A percentile compares a stretch with the other conserved stretches of the same genome.
phyloP scores from a whole-genome alignment of 2,113 vertebrate species.

The Rhinolophus sinicus region DNA sequence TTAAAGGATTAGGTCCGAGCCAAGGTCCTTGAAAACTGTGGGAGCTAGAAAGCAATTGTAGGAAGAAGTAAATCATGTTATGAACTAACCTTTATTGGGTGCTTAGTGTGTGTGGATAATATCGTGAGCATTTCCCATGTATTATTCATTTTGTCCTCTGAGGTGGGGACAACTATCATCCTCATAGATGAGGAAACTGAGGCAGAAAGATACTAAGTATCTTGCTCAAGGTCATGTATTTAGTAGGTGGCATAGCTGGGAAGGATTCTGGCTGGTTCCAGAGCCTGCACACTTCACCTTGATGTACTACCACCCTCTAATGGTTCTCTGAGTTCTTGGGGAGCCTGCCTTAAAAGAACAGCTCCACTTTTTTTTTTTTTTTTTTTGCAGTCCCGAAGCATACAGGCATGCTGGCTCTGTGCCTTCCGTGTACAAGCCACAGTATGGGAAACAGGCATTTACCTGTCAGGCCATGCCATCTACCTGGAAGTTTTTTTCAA shows the following conservation, averaged over 20 bases:
- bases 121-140: background rate
- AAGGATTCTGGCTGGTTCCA: background rate
- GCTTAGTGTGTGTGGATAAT: background rate
- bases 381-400: too few species aligned
- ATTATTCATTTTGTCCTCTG: background rate
- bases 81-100: background rate
- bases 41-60: background rate
- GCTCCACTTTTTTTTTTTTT: too few species aligned
- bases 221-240: background rate
- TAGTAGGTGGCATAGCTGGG: background rate
- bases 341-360: background rate
- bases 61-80: background rate
- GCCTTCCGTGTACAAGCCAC: background rate
- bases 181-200: background rate
- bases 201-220: background rate
- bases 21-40: background rate
- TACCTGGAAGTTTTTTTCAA: background rate
- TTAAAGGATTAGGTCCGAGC: background rate
- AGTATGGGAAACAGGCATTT: background rate
- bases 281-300: accelerated
- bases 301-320: accelerated
- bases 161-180: background rate
- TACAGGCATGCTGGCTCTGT: background rate
- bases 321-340: background rate
- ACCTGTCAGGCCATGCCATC: background rate